phyloP scores from a whole-genome alignment of 2,888 invertebrate genomes.

The Pseudanteris insignis region DNA sequence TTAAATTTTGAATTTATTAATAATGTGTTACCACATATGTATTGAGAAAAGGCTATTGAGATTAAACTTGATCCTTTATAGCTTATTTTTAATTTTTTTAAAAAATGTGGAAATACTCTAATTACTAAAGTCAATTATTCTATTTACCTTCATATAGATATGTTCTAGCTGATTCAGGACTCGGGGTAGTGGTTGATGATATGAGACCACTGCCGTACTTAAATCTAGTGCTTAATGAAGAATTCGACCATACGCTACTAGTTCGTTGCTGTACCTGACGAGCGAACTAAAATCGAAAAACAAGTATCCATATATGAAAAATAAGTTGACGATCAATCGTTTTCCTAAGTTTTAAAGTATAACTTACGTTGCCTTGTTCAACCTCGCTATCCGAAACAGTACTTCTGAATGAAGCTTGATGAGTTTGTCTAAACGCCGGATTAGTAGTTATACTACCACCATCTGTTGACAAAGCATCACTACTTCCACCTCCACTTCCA shows the following conservation, averaged over 20 bases:
- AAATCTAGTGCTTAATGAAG: constrained; percentile 85
- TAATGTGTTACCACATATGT: no score
- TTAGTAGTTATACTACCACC: constrained; percentile 85
- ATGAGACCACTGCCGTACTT: constrained; percentile 88
- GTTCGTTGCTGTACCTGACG: constrained; percentile 81
- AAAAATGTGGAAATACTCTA: no score
- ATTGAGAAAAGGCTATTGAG: no score
- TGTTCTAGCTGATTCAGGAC: constrained; percentile 87
- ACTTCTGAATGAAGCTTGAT: constrained; percentile 82
- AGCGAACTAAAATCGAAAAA: constrained; percentile 70
- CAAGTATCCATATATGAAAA: no score
- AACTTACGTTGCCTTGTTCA: constrained; percentile 85
- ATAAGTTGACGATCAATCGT: no score
- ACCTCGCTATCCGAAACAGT: constrained; percentile 95
- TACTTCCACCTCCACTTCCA: constrained; percentile 59
- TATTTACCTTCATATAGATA: constrained; percentile 87
- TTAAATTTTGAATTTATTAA: no score
- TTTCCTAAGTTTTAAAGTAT: no score
- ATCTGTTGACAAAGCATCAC: constrained; percentile 69
- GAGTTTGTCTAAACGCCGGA: constrained; percentile 78
- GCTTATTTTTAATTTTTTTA: no score
- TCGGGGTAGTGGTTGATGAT: constrained; percentile 83
- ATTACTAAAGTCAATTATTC: background rate
- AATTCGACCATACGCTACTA: constrained; percentile 87
- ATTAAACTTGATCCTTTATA: no score